phyloP scores from a whole-genome alignment of 2,888 invertebrate species.

The Heteropelma amictum region DNA sequence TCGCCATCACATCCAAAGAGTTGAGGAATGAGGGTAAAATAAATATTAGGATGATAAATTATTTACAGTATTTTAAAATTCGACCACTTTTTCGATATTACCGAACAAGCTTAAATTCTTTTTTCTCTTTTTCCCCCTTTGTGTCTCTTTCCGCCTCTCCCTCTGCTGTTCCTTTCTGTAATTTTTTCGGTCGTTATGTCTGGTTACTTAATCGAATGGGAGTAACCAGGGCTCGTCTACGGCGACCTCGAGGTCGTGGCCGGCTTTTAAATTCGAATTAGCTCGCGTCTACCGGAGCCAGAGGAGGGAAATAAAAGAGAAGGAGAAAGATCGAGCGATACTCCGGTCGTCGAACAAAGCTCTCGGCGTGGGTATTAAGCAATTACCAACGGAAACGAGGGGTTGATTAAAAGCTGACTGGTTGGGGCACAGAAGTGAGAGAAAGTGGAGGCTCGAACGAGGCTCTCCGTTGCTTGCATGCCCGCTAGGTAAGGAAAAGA shows the following conservation, averaged over 20 bases:
- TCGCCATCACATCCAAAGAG: no score
- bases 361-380: slow-evolving; percentile 66
- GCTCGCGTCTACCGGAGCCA: slow-evolving; percentile 52
- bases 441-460: slow-evolving; percentile 28
- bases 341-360: slow-evolving; percentile 65
- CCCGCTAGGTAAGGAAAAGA: slow-evolving; percentile 42
- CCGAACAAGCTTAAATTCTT: slow-evolving; percentile 10
- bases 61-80: no score
- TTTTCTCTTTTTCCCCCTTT: slow-evolving; percentile 2
- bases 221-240: slow-evolving; percentile 18
- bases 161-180: slow-evolving; percentile 1
- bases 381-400: slow-evolving; percentile 67
- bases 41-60: no score
- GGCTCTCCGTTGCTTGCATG: neutral
- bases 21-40: no score
- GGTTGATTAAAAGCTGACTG: slow-evolving; percentile 67
- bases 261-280: slow-evolving; percentile 70
- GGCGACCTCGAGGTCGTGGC: slow-evolving; percentile 30
- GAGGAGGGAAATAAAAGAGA: neutral
- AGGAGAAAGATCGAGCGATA: slow-evolving; percentile 17
- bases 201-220: slow-evolving; percentile 39
- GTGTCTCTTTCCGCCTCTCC: neutral
- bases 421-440: neutral
- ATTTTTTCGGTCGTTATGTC: slow-evolving; percentile 15
- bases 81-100: neutral